Percentiles rank a stretch among this genome's conserved stretches.
Conservation (phyloP, 2,888 invertebrate species). For the Brachycybe producta region DNA sequence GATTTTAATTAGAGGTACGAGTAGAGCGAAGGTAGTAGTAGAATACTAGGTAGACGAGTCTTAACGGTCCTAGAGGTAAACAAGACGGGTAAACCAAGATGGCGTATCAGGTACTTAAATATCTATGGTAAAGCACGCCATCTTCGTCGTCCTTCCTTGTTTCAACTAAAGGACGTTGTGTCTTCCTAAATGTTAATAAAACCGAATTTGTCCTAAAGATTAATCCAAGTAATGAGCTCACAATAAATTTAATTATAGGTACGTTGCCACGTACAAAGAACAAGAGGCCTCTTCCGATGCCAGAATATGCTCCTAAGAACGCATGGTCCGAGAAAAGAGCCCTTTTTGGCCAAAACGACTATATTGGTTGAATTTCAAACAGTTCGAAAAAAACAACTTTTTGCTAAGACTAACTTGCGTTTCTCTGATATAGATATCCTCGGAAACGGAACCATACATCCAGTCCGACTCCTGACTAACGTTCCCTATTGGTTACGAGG, state of each 20-base stretch:
- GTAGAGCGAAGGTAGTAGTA: background rate
- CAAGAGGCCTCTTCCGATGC: conserved; percentile 46
- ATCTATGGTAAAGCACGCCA: too few species aligned
- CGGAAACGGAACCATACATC: conserved; percentile 68
- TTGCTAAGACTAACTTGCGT: too few species aligned
- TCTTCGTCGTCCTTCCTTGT: too few species aligned
- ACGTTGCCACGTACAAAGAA: conserved; percentile 50
- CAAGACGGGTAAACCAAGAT: too few species aligned
- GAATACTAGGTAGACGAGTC: too few species aligned
- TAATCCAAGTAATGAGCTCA: background rate
- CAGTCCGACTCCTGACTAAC: conserved; percentile 67
- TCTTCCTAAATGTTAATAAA: too few species aligned
- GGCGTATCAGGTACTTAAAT: too few species aligned
- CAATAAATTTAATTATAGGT: conserved; percentile 36
- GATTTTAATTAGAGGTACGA: conserved; percentile 19
- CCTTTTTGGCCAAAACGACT: conserved; percentile 89
- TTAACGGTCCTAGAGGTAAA: too few species aligned
- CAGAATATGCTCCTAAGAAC: conserved; percentile 53
- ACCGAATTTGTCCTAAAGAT: background rate
- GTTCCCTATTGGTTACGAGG: conserved; percentile 84
- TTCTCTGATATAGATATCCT: conserved; percentile 68
- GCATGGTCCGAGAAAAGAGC: conserved; percentile 63
- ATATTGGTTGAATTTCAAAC: conserved; percentile 54
- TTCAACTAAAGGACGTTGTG: background rate
- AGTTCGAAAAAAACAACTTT: too few species aligned